A percentile compares a stretch with the other conserved stretches of the same genome.
These are phyloP conservation scores for Protonibea diacanthus DNA, from an alignment of 2,797 vertebrate species.

Conservation along the genomic window DNA sequence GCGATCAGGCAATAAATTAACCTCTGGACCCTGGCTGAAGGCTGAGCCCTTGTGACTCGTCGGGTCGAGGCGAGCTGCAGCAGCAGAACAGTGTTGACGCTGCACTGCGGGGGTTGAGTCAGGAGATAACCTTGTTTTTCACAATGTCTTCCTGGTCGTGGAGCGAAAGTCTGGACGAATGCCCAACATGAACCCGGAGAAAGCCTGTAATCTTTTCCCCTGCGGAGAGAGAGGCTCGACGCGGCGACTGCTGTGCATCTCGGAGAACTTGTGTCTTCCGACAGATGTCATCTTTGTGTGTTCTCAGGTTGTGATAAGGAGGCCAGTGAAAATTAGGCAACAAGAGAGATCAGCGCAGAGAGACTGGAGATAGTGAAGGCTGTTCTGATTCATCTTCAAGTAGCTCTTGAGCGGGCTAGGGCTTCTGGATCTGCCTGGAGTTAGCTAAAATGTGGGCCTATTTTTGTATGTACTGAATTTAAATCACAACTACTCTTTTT, in stretches of 20 bases:
- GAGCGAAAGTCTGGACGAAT: conserved; percentile 45
- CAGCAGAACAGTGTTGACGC: conserved; percentile 70
- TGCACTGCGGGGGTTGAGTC: conserved; percentile 72
- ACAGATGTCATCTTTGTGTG: conserved; percentile 44
- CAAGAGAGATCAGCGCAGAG: conserved; percentile 25
- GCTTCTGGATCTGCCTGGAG: not conserved
- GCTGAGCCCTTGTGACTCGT: conserved; percentile 77
- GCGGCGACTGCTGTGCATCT: conserved; percentile 10
- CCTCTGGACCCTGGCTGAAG: conserved; percentile 70
- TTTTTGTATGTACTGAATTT: not conserved
- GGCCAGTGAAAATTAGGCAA: conserved; percentile 46
- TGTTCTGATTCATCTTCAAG: conserved; percentile 27
- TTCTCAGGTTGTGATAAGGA: conserved; percentile 42
- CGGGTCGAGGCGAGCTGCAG: conserved; percentile 44
- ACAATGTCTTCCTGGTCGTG: conserved; percentile 55
- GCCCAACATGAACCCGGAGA: conserved; percentile 32
- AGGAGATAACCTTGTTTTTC: conserved; percentile 82
- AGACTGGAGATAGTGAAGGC: conserved; percentile 24
- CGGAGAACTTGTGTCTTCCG: conserved; percentile 7
- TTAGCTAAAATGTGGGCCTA: not conserved
- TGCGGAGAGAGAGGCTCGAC: conserved; percentile 35
- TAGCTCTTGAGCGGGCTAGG: conserved; percentile 28
- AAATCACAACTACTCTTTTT: not conserved
- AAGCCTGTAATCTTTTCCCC: conserved; percentile 36
- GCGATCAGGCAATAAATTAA: conserved; percentile 81